phyloP scores from a whole-genome alignment of 2,797 vertebrate genomes.

The Nyctalus aviator region DNA sequence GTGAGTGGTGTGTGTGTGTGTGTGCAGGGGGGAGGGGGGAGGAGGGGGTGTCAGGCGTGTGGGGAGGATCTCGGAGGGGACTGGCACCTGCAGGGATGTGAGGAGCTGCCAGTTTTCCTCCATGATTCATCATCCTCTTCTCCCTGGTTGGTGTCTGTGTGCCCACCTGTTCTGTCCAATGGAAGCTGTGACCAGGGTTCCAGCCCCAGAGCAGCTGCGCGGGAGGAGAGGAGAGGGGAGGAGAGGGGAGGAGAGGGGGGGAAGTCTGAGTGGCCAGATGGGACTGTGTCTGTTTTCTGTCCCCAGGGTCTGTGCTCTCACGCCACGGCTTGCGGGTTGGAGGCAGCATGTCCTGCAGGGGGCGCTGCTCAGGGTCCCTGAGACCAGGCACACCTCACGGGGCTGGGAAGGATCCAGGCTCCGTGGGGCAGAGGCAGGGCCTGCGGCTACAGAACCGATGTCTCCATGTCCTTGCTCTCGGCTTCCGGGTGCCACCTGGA shows the following conservation, averaged over 20 bases:
- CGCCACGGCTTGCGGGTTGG: no score
- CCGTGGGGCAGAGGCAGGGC: background rate
- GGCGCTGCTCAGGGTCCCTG: background rate
- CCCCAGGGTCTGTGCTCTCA: no score
- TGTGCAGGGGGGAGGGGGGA: no score
- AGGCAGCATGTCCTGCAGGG: no score
- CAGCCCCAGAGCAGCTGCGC: background rate
- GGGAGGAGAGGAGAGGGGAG: no score
- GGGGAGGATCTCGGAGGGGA: fast-evolving
- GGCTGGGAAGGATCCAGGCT: background rate
- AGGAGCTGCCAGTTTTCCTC: background rate
- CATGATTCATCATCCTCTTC: background rate
- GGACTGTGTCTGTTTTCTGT: no score
- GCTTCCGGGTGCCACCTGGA: no score
- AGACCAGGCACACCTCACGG: background rate
- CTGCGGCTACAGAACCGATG: background rate
- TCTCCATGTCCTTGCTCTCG: no score
- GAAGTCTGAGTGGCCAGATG: no score
- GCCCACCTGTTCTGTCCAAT: no score
- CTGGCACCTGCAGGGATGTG: background rate
- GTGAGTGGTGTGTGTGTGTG: no score
- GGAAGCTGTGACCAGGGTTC: background rate
- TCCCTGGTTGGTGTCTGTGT: background rate
- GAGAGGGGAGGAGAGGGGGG: no score
- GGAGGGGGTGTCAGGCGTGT: background rate